Conservation (phyloP, 2,113 vertebrate species). For the Speoplatyrhinus poulsoni region DNA sequence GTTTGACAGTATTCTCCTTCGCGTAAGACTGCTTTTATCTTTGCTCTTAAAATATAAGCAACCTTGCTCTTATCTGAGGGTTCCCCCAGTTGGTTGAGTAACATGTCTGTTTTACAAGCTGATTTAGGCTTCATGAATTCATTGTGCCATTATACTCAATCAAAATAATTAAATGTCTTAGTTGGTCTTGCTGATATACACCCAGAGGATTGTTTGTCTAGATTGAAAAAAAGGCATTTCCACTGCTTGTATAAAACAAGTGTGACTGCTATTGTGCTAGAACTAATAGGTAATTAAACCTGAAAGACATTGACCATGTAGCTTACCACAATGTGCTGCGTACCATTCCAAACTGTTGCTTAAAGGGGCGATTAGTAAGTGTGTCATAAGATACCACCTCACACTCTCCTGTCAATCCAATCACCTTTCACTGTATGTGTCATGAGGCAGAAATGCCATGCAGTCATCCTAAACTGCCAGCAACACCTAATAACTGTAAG, state of each 20-base stretch:
- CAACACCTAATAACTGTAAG: conserved; percentile 4
- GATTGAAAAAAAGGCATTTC: neutral
- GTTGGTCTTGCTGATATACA: neutral
- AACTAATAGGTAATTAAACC: neutral
- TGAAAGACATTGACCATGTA: neutral
- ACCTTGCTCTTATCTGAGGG: conserved; percentile 13
- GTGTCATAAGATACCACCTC: neutral
- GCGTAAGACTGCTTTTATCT: conserved; percentile 29
- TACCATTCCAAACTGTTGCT: neutral
- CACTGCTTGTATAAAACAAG: neutral
- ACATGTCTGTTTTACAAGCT: conserved; percentile 40
- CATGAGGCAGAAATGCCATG: neutral
- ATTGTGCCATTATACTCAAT: conserved; percentile 1
- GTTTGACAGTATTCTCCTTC: conserved; percentile 49
- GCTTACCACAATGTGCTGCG: conserved; percentile 11
- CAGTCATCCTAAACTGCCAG: neutral
- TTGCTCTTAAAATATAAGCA: conserved; percentile 39
- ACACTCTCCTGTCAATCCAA: neutral
- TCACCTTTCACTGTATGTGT: neutral
- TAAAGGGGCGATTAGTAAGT: neutral
- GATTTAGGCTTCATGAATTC: conserved; percentile 18
- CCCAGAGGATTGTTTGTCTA: conserved; percentile 2
- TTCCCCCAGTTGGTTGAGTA: conserved; percentile 24
- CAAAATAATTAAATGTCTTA: neutral
- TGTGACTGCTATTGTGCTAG: neutral